Percentiles rank a stretch among this genome's conserved stretches.
These are phyloP conservation scores for Catharus bicknelli DNA, from an alignment of 2,113 vertebrate species.

Conservation along the genomic window DNA sequence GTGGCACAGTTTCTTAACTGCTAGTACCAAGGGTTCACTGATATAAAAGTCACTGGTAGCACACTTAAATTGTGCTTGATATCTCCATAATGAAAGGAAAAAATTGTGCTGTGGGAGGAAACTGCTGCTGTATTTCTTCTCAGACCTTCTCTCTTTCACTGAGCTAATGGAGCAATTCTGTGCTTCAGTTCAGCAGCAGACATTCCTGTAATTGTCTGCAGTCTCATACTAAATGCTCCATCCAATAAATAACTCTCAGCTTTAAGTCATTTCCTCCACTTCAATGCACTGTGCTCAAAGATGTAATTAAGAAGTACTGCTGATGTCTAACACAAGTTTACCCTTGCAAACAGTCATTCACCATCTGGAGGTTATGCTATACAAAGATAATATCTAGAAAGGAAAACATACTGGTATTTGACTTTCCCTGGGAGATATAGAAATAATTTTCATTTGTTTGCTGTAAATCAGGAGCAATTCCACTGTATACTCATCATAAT, in stretches of 20 bases:
- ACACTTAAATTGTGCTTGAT: not conserved
- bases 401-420: not conserved
- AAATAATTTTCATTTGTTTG: not conserved
- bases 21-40: not conserved
- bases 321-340: not conserved
- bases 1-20: not conserved
- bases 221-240: slow-evolving; percentile 17
- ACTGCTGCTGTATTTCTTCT: not conserved
- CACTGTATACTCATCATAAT: not conserved
- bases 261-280: slow-evolving; percentile 51
- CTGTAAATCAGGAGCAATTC: not conserved
- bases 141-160: not conserved
- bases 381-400: not conserved
- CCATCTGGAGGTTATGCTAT: not conserved
- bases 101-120: not conserved
- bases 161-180: slow-evolving; percentile 9
- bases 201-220: slow-evolving; percentile 35
- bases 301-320: slow-evolving; percentile 41
- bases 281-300: not conserved
- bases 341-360: not conserved
- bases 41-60: not conserved
- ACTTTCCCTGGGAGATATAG: not conserved
- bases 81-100: not conserved
- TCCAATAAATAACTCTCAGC: slow-evolving; percentile 29
- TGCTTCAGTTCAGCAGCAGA: not conserved